These are phyloP conservation scores for Phoxinus phoxinus DNA, from an alignment of 2,113 vertebrate species.

Conservation along the genomic window DNA sequence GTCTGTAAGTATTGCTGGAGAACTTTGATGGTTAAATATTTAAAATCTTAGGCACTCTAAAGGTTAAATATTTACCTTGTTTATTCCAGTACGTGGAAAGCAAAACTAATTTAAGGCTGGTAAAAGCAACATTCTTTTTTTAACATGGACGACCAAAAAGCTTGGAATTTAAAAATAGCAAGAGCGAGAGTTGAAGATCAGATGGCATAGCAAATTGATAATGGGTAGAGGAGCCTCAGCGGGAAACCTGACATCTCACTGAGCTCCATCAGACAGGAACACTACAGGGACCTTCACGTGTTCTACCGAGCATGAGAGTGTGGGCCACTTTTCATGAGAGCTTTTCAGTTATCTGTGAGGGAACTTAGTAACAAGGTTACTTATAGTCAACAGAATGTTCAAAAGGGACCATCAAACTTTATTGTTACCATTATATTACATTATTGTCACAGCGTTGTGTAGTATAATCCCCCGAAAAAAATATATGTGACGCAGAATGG, in stretches of 20 bases:
- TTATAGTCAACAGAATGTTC: too few relatives aligned
- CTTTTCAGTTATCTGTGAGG: constrained; percentile 28
- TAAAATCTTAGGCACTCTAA: not conserved
- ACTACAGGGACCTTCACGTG: constrained; percentile 13
- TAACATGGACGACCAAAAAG: not conserved
- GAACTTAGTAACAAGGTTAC: not conserved
- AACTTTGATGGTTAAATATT: constrained; percentile 15
- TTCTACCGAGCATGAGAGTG: constrained; percentile 23
- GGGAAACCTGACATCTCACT: constrained; percentile 28
- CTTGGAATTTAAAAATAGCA: constrained; percentile 45
- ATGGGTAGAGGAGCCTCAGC: constrained; percentile 57
- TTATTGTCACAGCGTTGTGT: too few relatives aligned
- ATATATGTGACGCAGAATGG: too few relatives aligned
- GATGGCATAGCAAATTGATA: constrained; percentile 63
- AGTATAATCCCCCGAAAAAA: too few relatives aligned
- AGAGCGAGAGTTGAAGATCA: constrained; percentile 52
- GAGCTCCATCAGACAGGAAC: constrained; percentile 37
- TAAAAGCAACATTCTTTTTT: constrained; percentile 31
- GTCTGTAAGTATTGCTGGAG: not conserved
- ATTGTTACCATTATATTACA: too few relatives aligned
- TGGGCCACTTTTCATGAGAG: constrained; percentile 18
- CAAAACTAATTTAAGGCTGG: not conserved
- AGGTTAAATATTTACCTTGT: not conserved
- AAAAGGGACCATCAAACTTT: too few relatives aligned
- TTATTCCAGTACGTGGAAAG: not conserved